Percentiles rank a stretch among this genome's conserved stretches.
Conservation (phyloP, 2,888 invertebrate genomes). For the Agonopterix alstromeriana region DNA sequence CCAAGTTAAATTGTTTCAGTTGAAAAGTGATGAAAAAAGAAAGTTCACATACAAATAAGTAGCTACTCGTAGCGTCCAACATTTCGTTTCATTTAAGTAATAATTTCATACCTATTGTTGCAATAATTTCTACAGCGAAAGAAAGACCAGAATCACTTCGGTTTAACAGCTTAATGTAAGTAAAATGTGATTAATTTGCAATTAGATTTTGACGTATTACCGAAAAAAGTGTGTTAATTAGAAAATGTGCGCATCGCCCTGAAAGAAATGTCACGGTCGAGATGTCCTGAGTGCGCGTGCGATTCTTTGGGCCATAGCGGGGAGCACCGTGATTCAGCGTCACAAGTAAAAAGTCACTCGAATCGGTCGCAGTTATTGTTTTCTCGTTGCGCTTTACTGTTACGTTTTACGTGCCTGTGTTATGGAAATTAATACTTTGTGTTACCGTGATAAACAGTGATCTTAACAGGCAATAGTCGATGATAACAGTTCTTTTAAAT, state of each 20-base stretch:
- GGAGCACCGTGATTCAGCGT: constrained; percentile 21
- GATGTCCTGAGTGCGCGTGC: constrained; percentile 36
- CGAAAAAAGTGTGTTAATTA: constrained; percentile 47
- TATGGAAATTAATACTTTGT: not conserved
- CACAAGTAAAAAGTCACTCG: constrained; percentile 38
- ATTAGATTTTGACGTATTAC: not conserved
- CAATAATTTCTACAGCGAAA: too few relatives aligned
- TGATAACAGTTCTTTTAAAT: not conserved
- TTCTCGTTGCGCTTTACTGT: constrained; percentile 9
- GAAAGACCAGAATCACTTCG: too few relatives aligned
- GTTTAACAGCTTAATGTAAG: too few relatives aligned
- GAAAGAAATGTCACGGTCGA: constrained; percentile 65
- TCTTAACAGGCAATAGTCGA: not conserved
- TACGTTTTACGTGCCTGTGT: not conserved
- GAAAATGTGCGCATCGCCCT: constrained; percentile 49
- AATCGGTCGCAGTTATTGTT: constrained; percentile 29
- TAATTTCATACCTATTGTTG: too few relatives aligned
- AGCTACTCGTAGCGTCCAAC: too few relatives aligned
- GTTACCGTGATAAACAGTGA: not conserved
- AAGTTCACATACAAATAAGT: too few relatives aligned
- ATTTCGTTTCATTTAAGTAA: too few relatives aligned
- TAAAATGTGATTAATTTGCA: too few relatives aligned
- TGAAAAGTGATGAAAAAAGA: too few relatives aligned
- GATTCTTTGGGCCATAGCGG: constrained; percentile 20
- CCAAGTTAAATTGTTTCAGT: too few relatives aligned